Conservation (phyloP, 2,113 vertebrate genomes). For the Apteryx owenii region DNA sequence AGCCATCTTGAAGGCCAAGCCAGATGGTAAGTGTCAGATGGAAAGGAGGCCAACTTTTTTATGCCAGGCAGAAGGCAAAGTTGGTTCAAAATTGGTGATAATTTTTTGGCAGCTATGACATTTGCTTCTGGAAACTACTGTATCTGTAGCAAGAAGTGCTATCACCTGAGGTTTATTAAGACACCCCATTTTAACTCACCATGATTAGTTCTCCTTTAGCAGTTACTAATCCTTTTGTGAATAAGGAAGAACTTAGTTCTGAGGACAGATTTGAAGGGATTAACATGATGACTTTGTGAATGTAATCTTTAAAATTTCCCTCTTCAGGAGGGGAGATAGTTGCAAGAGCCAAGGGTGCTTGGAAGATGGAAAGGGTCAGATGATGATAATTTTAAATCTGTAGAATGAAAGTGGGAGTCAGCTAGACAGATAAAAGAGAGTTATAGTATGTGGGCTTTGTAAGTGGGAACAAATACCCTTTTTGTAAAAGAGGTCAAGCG, state of each 20-base stretch:
- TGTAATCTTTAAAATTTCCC: neutral
- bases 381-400: rapidly evolving
- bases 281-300: neutral
- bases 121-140: neutral
- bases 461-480: neutral
- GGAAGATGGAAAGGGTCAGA: neutral
- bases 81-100: neutral
- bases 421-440: neutral
- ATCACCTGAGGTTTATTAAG: neutral
- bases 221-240: neutral
- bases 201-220: neutral
- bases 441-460: neutral
- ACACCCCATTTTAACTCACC: neutral
- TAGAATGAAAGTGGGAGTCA: neutral
- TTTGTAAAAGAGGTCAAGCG: neutral
- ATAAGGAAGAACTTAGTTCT: neutral
- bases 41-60: neutral
- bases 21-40: neutral
- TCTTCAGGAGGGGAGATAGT: neutral
- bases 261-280: neutral
- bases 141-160: neutral
- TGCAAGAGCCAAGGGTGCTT: neutral
- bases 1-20: neutral
- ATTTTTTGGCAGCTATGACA: neutral
- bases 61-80: neutral